These are phyloP conservation scores for Escarpia spicata DNA, from an alignment of 2,888 invertebrate species.

Conservation along the genomic window DNA sequence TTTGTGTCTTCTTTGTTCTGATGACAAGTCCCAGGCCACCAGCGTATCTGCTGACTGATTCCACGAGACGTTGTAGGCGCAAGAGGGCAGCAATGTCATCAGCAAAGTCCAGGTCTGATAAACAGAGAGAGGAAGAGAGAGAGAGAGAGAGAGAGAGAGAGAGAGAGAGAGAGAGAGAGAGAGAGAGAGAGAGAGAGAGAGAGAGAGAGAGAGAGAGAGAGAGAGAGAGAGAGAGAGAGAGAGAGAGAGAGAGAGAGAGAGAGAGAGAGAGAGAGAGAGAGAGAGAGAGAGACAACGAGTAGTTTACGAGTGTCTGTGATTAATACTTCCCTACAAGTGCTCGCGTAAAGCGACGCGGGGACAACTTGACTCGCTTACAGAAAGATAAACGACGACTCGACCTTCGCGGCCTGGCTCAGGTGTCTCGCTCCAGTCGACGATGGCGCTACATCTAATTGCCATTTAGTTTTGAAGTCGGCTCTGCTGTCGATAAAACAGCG, in stretches of 20 bases:
- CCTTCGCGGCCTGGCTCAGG: not conserved
- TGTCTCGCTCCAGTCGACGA: not conserved
- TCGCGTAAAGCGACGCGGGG: not conserved
- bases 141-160: too few relatives aligned
- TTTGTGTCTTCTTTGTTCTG: too few relatives aligned
- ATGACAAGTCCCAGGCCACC: too few relatives aligned
- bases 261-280: not conserved
- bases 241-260: not conserved
- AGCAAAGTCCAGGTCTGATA: too few relatives aligned
- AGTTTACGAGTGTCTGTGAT: not conserved
- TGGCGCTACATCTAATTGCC: not conserved
- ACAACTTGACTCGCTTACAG: not conserved
- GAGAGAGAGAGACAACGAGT: not conserved
- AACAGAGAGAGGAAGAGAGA: too few relatives aligned
- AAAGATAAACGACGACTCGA: not conserved
- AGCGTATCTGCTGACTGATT: too few relatives aligned
- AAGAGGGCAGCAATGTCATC: too few relatives aligned
- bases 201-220: not conserved
- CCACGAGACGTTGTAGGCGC: too few relatives aligned
- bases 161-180: too few relatives aligned
- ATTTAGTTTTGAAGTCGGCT: constrained; percentile 12
- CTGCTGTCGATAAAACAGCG: not conserved
- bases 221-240: not conserved
- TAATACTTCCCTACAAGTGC: not conserved
- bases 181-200: too few relatives aligned